Percentiles rank a stretch among this genome's conserved stretches.
These are phyloP conservation scores for Tenualosa thibaudeaui DNA, from an alignment of 2,797 vertebrate genomes.

Conservation along the genomic window DNA sequence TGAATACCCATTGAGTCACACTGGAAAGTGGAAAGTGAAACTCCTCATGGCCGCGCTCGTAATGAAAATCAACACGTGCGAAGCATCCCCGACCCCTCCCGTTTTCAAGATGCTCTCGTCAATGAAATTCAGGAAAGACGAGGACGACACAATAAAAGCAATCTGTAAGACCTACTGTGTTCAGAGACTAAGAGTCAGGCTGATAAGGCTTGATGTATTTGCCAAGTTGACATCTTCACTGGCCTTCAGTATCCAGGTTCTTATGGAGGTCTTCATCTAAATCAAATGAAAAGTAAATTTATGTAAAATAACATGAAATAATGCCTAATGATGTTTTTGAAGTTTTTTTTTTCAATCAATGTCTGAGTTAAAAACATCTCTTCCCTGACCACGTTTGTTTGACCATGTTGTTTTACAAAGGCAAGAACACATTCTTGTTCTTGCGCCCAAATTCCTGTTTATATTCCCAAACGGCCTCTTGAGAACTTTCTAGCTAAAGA, in stretches of 20 bases:
- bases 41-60: neutral
- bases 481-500: neutral
- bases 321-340: too few relatives aligned
- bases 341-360: too few relatives aligned
- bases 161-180: neutral
- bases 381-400: neutral
- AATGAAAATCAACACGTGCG: neutral
- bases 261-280: too few relatives aligned
- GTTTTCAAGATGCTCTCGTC: neutral
- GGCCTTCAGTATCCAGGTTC: too few relatives aligned
- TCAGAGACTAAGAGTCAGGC: neutral
- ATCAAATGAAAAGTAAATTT: too few relatives aligned
- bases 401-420: neutral
- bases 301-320: too few relatives aligned
- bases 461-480: neutral
- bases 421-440: constrained; percentile 5
- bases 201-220: neutral
- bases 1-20: constrained; percentile 49
- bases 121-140: neutral
- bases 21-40: constrained; percentile 68
- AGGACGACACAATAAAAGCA: neutral
- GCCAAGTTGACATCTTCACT: neutral
- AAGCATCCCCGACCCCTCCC: too few relatives aligned
- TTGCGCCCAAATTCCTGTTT: neutral
- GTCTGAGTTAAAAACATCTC: neutral